Base-by-base conservation (phyloP, 1,140 invertebrate genomes). In the Dreissena polymorpha region DNA sequence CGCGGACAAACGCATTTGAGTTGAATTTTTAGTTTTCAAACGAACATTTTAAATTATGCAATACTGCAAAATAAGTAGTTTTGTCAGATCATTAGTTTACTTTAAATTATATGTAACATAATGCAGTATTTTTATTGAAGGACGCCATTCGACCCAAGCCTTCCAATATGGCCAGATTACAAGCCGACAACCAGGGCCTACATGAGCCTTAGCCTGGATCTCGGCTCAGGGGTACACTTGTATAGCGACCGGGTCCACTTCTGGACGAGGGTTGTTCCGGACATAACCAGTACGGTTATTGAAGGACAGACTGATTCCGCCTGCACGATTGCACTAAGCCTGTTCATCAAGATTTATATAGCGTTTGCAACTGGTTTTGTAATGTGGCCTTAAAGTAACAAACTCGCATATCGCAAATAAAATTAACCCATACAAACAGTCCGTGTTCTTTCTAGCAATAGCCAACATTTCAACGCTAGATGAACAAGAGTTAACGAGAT, bases 221-320 rank as follows among this genome's bases (percentile, higher is more conserved):
- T 39, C n/a, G 21, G 53, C 18, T 7, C 78, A 2, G 57, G 57
- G 3, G 49, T n/a, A 14, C 25, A 65, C n/a, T n/a, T 81, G 12
- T 81, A 39, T 53, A 18, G 13, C 13, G 78, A 81, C 21, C 71
- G 78, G 23, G 60, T 72, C 10, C 65, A 51, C 10, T 81, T 81
- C 63, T 81, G 69, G 70, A 65, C 49, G 3, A 70, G 63, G 57
- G 64, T 53, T 14, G 7, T 81, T 10, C 78, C 78, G 14, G 57
- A 60, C 16, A 60, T 60, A 8, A 39, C 39, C 39, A 39, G 39
- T 39, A 39, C 39, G 39, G 39, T 8, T 39, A 2, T 39, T 39
- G 39, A 39, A 39, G 39, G 39, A 8, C 39, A 39, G 39, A 39
- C 39, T 5, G 8, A 39, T 8, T 39, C 39, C 39, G 39, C 39